Conservation (phyloP, 2,113 vertebrate species). For the Lutjanus erythropterus region DNA sequence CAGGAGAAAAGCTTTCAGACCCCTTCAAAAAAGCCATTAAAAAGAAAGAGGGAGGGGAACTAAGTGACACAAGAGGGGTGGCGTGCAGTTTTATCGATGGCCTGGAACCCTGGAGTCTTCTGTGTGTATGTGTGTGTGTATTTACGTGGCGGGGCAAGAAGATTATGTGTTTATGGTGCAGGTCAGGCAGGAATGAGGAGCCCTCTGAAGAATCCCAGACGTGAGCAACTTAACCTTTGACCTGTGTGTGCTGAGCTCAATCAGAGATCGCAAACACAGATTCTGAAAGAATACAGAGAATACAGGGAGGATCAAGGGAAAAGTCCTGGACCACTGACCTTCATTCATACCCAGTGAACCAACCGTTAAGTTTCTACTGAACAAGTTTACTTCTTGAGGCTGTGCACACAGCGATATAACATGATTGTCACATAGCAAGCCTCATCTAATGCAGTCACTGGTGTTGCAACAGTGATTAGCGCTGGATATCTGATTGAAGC, state of each 20-base stretch:
- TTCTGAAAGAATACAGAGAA: constrained; percentile 43
- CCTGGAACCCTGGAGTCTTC: constrained; percentile 77
- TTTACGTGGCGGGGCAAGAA: constrained; percentile 56
- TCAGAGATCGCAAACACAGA: constrained; percentile 67
- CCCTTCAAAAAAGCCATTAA: constrained; percentile 85
- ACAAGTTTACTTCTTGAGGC: constrained; percentile 35
- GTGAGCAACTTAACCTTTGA: constrained; percentile 71
- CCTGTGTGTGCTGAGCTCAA: constrained; percentile 57
- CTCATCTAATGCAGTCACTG: constrained; percentile 31
- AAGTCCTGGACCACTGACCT: constrained; percentile 28
- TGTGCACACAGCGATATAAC: constrained; percentile 29
- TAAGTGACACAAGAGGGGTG: constrained; percentile 51
- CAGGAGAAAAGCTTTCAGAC: constrained; percentile 84
- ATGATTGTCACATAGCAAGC: constrained; percentile 38
- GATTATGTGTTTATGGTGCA: constrained; percentile 63
- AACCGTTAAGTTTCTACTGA: constrained; percentile 9
- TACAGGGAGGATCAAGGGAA: constrained; percentile 45
- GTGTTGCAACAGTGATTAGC: constrained; percentile 34
- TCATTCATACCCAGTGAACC: constrained; percentile 28
- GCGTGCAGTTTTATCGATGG: constrained; percentile 73
- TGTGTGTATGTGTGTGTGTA: constrained; percentile 57
- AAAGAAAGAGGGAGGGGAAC: constrained; percentile 59
- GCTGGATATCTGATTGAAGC: constrained; percentile 32
- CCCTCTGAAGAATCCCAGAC: constrained; percentile 74
- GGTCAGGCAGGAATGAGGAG: constrained; percentile 57